Conservation (phyloP, 2,888 invertebrate species). For the Phalera bucephala region DNA sequence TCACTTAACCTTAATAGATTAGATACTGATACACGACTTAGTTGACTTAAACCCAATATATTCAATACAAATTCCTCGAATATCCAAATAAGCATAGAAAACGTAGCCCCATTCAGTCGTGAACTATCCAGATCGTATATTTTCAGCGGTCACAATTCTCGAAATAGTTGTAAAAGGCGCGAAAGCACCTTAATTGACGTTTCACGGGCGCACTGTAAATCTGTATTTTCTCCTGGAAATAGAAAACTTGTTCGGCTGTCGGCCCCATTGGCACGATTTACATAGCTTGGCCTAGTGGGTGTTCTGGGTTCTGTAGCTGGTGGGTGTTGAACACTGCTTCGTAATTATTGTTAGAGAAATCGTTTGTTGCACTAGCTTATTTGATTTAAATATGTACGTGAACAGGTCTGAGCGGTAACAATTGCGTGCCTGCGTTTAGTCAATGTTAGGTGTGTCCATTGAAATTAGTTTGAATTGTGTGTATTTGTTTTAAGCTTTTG, state of each 20-base stretch:
- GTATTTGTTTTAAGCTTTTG: too few relatives aligned
- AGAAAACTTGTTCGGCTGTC: conserved; percentile 40
- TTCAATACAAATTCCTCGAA: not conserved
- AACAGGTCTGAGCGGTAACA: not conserved
- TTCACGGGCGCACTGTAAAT: conserved; percentile 46
- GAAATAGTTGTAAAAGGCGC: conserved; percentile 40
- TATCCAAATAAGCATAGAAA: not conserved
- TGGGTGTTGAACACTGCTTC: conserved; percentile 31
- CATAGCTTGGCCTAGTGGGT: conserved; percentile 34
- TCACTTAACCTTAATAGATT: too few relatives aligned
- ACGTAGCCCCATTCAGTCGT: not conserved
- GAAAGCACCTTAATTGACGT: conserved; percentile 51
- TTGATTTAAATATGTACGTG: conserved; percentile 1
- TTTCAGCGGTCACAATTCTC: conserved; percentile 24
- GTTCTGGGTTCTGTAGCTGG: conserved; percentile 13
- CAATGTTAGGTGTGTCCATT: too few relatives aligned
- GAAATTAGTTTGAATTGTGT: too few relatives aligned
- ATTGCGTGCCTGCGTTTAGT: too few relatives aligned
- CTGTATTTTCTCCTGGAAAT: conserved; percentile 55
- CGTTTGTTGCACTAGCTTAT: conserved; percentile 13
- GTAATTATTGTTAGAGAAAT: conserved; percentile 38
- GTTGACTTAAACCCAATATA: too few relatives aligned
- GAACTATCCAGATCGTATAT: not conserved
- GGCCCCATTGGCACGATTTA: conserved; percentile 40
- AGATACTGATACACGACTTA: too few relatives aligned